Conservation (phyloP, 2,113 vertebrate species). For the Procapra przewalskii region DNA sequence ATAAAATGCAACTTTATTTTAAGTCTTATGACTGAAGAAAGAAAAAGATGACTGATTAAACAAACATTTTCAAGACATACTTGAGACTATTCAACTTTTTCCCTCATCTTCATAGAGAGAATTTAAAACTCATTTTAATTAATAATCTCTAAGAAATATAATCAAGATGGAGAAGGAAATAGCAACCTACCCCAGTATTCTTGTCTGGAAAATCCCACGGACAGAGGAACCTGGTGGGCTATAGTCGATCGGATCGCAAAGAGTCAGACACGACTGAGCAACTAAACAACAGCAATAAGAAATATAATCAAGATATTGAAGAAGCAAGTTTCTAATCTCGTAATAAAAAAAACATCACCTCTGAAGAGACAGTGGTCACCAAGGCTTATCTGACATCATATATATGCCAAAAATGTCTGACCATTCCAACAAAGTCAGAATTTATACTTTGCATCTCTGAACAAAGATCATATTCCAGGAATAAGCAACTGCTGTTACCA, state of each 20-base stretch:
- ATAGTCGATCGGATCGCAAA: not conserved
- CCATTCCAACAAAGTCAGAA: not conserved
- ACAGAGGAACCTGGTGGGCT: not conserved
- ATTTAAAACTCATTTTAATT: not conserved
- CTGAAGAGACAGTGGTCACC: not conserved
- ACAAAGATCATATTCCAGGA: not conserved
- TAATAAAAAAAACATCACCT: not conserved
- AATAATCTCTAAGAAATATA: conserved; percentile 6
- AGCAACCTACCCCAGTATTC: not conserved
- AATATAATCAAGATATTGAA: not conserved
- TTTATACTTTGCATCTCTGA: conserved; percentile 2
- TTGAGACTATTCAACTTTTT: not conserved
- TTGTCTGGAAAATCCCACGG: not conserved
- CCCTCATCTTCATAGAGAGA: not conserved
- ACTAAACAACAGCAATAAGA: not conserved
- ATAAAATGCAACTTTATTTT: not conserved
- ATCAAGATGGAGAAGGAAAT: not conserved
- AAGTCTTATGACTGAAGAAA: not conserved
- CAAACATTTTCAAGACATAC: conserved; percentile 8
- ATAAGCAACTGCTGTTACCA: not conserved
- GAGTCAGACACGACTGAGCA: not conserved
- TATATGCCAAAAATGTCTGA: not conserved
- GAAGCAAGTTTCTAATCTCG: not conserved
- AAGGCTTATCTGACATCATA: conserved; percentile 6
- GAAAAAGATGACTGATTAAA: not conserved